phyloP scores from a whole-genome alignment of 2,888 invertebrate genomes.

The Molanna angustata region DNA sequence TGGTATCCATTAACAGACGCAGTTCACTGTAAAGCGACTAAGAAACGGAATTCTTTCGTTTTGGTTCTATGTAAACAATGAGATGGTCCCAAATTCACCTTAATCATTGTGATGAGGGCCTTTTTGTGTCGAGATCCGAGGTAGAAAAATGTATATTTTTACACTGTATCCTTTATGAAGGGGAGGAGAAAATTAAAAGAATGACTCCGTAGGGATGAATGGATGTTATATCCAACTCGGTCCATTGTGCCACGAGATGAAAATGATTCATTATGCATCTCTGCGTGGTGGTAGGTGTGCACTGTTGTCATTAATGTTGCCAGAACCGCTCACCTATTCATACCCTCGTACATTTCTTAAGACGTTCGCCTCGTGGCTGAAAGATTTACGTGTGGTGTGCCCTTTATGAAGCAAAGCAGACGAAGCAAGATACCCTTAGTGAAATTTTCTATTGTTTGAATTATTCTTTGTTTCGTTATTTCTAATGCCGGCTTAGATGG shows the following conservation, averaged over 20 bases:
- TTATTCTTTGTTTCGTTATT: too few relatives aligned
- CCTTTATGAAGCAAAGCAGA: too few relatives aligned
- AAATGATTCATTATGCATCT: constrained; percentile 24
- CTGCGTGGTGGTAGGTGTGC: constrained; percentile 8
- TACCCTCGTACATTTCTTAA: too few relatives aligned
- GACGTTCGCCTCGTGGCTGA: too few relatives aligned
- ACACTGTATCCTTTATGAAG: constrained; percentile 28
- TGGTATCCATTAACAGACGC: too few relatives aligned
- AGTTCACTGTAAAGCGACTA: too few relatives aligned
- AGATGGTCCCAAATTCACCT: constrained; percentile 27
- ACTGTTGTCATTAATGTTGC: constrained; percentile 2
- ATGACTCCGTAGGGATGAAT: constrained; percentile 27
- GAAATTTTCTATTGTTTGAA: too few relatives aligned
- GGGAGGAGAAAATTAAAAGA: constrained; percentile 28
- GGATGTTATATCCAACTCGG: constrained; percentile 22
- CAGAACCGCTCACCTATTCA: too few relatives aligned
- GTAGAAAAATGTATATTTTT: constrained; percentile 30
- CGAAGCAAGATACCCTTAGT: too few relatives aligned
- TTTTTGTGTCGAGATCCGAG: constrained; percentile 29
- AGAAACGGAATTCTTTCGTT: constrained; percentile 25
- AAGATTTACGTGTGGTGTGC: too few relatives aligned
- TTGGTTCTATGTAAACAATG: constrained; percentile 31
- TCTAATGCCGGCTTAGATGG: too few relatives aligned
- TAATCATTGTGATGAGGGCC: constrained; percentile 31
- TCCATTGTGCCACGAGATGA: constrained; percentile 19